These are phyloP conservation scores for Sphaeridia pumilis DNA, from an alignment of 2,888 invertebrate species.

Conservation along the genomic window DNA sequence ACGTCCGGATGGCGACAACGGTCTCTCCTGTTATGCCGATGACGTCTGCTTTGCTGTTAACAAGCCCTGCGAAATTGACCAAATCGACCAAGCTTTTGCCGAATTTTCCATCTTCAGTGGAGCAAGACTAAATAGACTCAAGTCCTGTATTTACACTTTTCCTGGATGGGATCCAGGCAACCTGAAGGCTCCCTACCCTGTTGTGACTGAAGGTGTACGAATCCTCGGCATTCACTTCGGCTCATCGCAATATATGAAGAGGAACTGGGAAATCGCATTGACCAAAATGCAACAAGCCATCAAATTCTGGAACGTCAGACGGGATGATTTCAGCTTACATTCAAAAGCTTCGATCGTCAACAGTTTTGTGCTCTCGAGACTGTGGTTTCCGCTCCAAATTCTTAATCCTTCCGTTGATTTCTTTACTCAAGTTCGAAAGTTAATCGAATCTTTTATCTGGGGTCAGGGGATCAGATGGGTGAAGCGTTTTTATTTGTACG, in stretches of 20 bases:
- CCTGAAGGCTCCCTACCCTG: not conserved
- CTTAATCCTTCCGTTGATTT: not conserved
- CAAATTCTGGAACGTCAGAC: not conserved
- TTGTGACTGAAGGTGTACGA: not conserved
- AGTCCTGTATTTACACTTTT: not conserved
- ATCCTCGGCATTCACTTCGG: not conserved
- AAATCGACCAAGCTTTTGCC: not conserved
- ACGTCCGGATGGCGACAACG: not conserved
- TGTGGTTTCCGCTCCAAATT: not conserved
- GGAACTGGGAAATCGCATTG: not conserved
- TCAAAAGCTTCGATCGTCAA: not conserved
- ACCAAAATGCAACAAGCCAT: not conserved
- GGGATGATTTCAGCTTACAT: not conserved
- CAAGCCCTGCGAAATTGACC: not conserved
- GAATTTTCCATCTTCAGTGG: not conserved
- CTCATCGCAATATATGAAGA: not conserved
- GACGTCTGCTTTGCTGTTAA: not conserved
- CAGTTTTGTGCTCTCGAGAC: not conserved
- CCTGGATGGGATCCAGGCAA: not conserved
- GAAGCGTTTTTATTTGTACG: not conserved
- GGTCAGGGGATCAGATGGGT: not conserved
- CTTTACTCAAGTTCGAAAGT: not conserved
- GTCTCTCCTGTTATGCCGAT: not conserved
- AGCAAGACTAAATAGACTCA: not conserved
- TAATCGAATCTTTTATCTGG: not conserved